Evolutionary conservation across 23 tunicate species (phyloP).

Genomic region (Trididemnum clinides): DNA sequence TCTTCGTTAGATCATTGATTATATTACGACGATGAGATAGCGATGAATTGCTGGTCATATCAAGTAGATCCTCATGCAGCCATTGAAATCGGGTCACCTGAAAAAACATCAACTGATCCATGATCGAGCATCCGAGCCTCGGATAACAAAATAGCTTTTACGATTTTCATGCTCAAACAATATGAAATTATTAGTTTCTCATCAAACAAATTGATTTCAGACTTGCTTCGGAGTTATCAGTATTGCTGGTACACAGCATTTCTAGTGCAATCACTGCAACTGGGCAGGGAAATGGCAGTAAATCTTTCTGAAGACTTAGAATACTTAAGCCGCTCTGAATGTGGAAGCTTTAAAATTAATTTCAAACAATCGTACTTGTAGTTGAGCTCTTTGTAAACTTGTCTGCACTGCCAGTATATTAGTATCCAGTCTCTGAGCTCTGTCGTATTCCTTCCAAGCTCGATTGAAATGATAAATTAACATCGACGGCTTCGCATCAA

Average conservation of each 20-base stretch:
- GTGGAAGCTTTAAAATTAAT: too few relatives aligned
- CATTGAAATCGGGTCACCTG: conserved; percentile 95
- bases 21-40: conserved; percentile 66
- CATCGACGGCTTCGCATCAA: conserved; percentile 58
- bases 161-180: too few relatives aligned
- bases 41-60: neutral
- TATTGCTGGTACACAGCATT: too few relatives aligned
- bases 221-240: too few relatives aligned
- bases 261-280: too few relatives aligned
- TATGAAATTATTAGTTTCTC: too few relatives aligned
- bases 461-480: conserved; percentile 80
- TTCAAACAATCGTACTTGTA: conserved; percentile 72
- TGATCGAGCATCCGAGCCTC: neutral
- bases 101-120: neutral
- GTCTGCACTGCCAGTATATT: conserved; percentile 72
- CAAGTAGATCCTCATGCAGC: conserved; percentile 87
- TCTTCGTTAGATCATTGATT: conserved; percentile 61
- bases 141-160: neutral
- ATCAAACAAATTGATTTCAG: too few relatives aligned
- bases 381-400: conserved; percentile 75
- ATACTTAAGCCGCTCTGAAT: too few relatives aligned
- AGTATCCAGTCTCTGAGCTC: conserved; percentile 73
- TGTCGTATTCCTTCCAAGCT: conserved; percentile 76
- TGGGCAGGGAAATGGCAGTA: too few relatives aligned
- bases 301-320: too few relatives aligned